Evolutionary conservation across 1,140 invertebrate genomes (phyloP).

Genomic region (Brachionus sp.): DNA sequence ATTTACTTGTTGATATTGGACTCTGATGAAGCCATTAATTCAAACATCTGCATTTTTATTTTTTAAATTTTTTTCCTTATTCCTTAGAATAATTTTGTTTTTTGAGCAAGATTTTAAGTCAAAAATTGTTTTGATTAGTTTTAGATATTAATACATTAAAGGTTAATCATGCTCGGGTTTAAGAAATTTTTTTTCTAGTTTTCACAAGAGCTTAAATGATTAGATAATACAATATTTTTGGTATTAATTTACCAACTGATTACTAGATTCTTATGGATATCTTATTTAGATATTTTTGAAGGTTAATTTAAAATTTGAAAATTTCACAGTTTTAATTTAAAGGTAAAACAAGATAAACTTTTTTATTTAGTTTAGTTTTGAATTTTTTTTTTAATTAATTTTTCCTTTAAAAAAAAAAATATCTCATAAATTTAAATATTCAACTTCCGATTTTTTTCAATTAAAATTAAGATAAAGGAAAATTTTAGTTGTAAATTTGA

Average conservation of each 20-base stretch:
- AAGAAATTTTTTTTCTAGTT: background rate
- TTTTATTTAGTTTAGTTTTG: too few species aligned
- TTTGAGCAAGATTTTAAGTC: background rate
- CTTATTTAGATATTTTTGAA: background rate
- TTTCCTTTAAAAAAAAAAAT: too few species aligned
- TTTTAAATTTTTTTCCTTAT: background rate
- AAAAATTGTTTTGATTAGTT: background rate
- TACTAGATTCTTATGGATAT: background rate
- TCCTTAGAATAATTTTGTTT: background rate
- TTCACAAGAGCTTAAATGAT: slow-evolving; percentile 25
- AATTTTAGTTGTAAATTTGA: too few species aligned
- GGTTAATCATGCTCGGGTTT: slow-evolving; percentile 27
- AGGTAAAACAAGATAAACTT: too few species aligned
- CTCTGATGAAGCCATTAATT: background rate
- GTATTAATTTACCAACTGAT: background rate
- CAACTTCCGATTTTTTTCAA: too few species aligned
- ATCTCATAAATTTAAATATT: too few species aligned
- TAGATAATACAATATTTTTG: slow-evolving; percentile 7
- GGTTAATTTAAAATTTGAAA: background rate
- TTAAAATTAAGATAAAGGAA: too few species aligned
- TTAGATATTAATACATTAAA: slow-evolving; percentile 21
- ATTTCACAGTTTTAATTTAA: background rate
- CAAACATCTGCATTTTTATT: slow-evolving; percentile 20
- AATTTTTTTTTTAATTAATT: too few species aligned
- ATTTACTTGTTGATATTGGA: background rate